Evolutionary conservation across 2,797 vertebrate species (phyloP), one percentile per base, ranked within the genome.

Genomic region (Notoglanidium macrostoma): DNA sequence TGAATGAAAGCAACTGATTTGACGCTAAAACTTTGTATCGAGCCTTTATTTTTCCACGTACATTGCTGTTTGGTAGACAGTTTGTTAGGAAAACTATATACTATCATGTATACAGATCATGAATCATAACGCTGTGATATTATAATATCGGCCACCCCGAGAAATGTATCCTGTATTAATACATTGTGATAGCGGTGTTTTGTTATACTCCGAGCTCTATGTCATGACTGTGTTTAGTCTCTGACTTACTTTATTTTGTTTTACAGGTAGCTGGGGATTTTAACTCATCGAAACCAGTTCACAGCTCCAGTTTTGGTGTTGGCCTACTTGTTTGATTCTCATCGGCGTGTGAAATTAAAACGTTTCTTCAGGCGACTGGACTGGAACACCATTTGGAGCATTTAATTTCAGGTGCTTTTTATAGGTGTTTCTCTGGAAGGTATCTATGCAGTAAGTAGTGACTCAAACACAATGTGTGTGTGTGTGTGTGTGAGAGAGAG

Each of bases 341-440:
- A 92, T 92, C 91, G 91, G 89, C 85, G 90, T 87, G 73, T 88
- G 86, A 86, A 90, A 94, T 93, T 91, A 90, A 82, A 89, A 88
- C 86, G 49, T 74, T 92, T 91, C 91, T 89, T 90, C 87, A 89
- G 90, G 90, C 90, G 91, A 88, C 91, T 91, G 89, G 87, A 90
- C 87, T 73, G 85, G 88, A 92, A 92, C 94, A 94, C 93, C 89
- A 91, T 93, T 93, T 88, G 84, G 76, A 92, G 88, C 86, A 88
- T 91, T 87, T 93, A 67, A 92, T 93, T 91, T 92, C 88, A 91
- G 90, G 90, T 89, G 88, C 91, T 92, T 93, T 91, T 91, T 91
- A 90, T 90, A 89, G 89, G 85, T 77, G 51, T 89, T 90, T 91
- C 76, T 91, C 85, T 92, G 83, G 68, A 86, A 40, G 89, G 90